Evolutionary conservation across 2,888 invertebrate species (phyloP).

Genomic region (Rosalia funebris): DNA sequence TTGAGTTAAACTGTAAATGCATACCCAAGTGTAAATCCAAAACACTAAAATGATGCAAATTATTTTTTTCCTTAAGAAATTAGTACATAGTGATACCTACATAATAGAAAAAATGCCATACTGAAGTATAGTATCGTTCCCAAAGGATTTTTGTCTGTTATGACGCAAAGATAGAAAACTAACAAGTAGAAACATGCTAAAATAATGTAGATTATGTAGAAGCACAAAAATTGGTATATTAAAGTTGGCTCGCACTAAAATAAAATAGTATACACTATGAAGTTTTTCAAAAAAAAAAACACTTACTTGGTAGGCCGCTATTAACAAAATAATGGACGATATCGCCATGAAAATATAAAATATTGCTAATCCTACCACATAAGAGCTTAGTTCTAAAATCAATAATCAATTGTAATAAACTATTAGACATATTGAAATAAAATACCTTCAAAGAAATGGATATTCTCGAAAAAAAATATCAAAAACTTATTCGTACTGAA

Average conservation of each 20-base stretch:
- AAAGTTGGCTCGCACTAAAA: slow-evolving; percentile 13
- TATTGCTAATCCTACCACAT: slow-evolving; percentile 1
- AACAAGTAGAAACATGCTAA: not conserved
- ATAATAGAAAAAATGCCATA: not conserved
- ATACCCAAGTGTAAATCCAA: slow-evolving; percentile 2
- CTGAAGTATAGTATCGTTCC: not conserved
- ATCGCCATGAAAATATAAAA: not conserved
- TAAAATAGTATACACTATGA: not conserved
- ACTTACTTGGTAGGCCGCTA: slow-evolving; percentile 15
- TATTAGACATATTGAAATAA: not conserved
- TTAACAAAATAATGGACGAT: slow-evolving; percentile 7
- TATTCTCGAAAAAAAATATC: not conserved
- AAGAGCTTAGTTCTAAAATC: slow-evolving; percentile 5
- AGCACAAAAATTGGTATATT: slow-evolving; percentile 1
- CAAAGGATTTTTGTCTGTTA: not conserved
- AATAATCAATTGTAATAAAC: not conserved
- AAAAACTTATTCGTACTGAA: not conserved
- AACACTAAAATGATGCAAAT: slow-evolving; percentile 3
- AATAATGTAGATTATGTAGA: not conserved
- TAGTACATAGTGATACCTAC: not conserved
- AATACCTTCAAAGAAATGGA: slow-evolving; percentile 2
- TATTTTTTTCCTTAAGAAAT: no score
- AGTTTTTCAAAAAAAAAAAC: no score
- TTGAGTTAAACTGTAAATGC: not conserved
- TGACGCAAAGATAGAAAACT: not conserved